These are phyloP conservation scores for Mythimna impura DNA, from an alignment of 2,888 invertebrate species.

Conservation along the genomic window DNA sequence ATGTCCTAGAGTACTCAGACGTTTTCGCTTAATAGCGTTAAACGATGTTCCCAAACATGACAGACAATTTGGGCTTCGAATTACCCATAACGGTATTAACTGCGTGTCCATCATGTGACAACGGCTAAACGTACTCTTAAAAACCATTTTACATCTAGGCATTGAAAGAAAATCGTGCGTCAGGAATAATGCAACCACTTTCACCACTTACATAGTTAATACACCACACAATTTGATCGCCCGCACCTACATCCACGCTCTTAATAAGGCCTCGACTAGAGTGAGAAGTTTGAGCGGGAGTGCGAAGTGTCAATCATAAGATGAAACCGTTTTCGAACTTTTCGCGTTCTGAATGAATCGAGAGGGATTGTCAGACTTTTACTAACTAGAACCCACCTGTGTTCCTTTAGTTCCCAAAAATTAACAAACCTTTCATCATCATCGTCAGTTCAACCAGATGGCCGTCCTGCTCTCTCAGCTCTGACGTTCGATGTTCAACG, in stretches of 20 bases:
- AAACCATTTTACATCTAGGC: conserved; percentile 38
- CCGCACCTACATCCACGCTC: conserved; percentile 36
- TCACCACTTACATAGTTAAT: conserved; percentile 30
- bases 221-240: conserved; percentile 26
- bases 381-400: too few species aligned
- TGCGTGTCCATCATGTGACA: conserved; percentile 18
- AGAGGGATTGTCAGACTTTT: too few species aligned
- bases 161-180: conserved; percentile 46
- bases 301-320: neutral
- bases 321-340: neutral
- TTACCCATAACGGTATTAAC: neutral
- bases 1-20: too few species aligned
- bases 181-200: conserved; percentile 30
- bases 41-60: neutral
- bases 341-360: too few species aligned
- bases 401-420: too few species aligned
- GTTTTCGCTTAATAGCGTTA: neutral
- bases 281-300: neutral
- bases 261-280: conserved; percentile 19
- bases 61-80: neutral
- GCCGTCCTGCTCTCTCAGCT: too few species aligned
- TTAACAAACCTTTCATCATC: too few species aligned
- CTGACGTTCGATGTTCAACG: too few species aligned
- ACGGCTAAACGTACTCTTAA: neutral
- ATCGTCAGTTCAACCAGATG: too few species aligned